Conservation (phyloP, 1,140 invertebrate genomes). For the Eurytemora carolleeae region DNA sequence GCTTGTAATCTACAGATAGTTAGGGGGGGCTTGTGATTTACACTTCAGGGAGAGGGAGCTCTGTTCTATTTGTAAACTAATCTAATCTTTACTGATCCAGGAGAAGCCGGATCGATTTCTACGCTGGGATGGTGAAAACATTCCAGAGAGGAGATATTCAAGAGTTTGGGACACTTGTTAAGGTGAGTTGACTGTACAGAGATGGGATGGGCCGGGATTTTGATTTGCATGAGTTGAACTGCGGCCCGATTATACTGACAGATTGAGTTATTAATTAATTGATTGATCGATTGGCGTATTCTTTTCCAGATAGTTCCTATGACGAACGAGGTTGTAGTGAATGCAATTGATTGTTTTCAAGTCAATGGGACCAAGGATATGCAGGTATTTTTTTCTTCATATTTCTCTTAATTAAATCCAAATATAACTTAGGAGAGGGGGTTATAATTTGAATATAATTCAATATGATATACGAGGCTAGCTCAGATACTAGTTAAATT, state of each 20-base stretch:
- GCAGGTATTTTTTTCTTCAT: too few species aligned
- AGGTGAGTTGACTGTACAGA: not conserved
- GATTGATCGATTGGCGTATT: not conserved
- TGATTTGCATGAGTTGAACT: not conserved
- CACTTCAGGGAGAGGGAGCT: too few species aligned
- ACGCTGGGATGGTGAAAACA: conserved; percentile 42
- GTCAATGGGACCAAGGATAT: conserved; percentile 49
- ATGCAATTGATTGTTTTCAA: conserved; percentile 57
- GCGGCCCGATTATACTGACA: not conserved
- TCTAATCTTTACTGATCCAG: too few species aligned
- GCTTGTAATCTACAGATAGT: too few species aligned
- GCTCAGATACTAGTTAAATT: too few species aligned
- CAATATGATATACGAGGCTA: too few species aligned
- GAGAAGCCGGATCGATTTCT: conserved; percentile 78
- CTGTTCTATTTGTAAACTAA: too few species aligned
- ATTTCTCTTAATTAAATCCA: too few species aligned
- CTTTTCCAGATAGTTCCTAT: conserved; percentile 39
- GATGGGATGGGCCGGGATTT: not conserved
- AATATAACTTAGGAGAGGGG: too few species aligned
- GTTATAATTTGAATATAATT: too few species aligned
- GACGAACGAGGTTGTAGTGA: conserved; percentile 47
- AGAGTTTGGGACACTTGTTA: conserved; percentile 16
- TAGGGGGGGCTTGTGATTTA: too few species aligned
- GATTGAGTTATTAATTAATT: not conserved
- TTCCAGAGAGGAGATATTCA: conserved; percentile 5